Conservation (phyloP, 2,888 invertebrate genomes). For the Ashinkailepas kermadecensis region DNA sequence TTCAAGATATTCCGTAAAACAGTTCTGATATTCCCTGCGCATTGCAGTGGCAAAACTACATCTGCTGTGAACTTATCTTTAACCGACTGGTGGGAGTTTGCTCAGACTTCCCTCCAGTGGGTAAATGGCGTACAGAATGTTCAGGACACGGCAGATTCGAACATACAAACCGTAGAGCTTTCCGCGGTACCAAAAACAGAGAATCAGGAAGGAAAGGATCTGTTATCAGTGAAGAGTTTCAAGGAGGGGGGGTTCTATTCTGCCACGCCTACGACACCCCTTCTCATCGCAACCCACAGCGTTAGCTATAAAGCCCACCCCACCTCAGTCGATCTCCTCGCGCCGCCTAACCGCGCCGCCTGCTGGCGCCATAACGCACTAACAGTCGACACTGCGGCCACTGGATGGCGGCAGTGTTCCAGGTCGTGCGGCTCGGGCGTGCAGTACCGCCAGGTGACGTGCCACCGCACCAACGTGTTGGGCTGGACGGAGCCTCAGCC, state of each 20-base stretch:
- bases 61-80: too few species aligned
- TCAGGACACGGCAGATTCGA: too few species aligned
- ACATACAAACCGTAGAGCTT: too few species aligned
- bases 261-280: background rate
- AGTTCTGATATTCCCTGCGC: too few species aligned
- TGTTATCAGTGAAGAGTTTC: background rate
- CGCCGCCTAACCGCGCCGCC: background rate
- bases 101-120: too few species aligned
- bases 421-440: constrained; percentile 52
- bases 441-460: constrained; percentile 52
- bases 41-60: too few species aligned
- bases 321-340: background rate
- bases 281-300: background rate
- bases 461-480: constrained; percentile 50
- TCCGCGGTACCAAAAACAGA: too few species aligned
- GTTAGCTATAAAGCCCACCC: background rate
- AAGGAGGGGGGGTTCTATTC: too few species aligned
- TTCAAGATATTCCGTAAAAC: too few species aligned
- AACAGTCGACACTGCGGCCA: background rate
- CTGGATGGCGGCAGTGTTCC: constrained; percentile 49
- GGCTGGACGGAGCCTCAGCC: constrained; percentile 49
- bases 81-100: too few species aligned
- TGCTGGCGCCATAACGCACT: background rate
- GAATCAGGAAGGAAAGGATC: background rate
- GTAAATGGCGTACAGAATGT: too few species aligned